A percentile compares a stretch with the other conserved stretches of the same genome.
phyloP scores from a whole-genome alignment of 2,113 vertebrate species.

The Caracal caracal region DNA sequence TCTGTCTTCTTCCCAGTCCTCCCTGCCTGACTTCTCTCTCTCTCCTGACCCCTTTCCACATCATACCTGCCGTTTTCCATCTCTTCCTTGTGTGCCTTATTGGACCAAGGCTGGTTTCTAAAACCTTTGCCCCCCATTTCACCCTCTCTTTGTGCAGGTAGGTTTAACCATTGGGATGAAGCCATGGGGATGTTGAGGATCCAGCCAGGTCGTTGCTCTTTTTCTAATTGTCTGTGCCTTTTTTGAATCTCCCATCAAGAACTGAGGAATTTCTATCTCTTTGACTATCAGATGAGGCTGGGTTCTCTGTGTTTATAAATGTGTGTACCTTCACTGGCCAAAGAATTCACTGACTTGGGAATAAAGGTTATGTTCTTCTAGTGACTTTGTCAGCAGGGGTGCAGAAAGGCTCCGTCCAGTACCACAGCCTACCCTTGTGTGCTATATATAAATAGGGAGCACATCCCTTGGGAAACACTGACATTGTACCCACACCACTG shows the following conservation, averaged over 20 bases:
- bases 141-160: background rate
- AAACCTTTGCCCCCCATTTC: background rate
- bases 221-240: background rate
- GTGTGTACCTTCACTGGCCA: background rate
- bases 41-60: background rate
- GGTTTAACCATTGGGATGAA: background rate
- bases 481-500: background rate
- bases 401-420: background rate
- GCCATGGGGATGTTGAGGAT: background rate
- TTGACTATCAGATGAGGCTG: background rate
- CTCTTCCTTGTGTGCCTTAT: background rate
- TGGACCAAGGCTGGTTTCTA: background rate
- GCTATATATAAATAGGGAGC: background rate
- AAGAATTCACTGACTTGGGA: background rate
- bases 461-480: background rate
- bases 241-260: background rate
- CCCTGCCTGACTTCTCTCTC: background rate
- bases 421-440: background rate
- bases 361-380: background rate
- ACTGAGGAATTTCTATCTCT: conserved; percentile 15
- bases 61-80: background rate
- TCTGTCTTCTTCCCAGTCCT: conserved; percentile 19
- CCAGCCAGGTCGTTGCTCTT: background rate
- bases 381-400: background rate
- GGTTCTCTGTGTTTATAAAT: background rate